phyloP scores from a whole-genome alignment of 2,797 vertebrate species.

The Lepilemur septentrionalis region DNA sequence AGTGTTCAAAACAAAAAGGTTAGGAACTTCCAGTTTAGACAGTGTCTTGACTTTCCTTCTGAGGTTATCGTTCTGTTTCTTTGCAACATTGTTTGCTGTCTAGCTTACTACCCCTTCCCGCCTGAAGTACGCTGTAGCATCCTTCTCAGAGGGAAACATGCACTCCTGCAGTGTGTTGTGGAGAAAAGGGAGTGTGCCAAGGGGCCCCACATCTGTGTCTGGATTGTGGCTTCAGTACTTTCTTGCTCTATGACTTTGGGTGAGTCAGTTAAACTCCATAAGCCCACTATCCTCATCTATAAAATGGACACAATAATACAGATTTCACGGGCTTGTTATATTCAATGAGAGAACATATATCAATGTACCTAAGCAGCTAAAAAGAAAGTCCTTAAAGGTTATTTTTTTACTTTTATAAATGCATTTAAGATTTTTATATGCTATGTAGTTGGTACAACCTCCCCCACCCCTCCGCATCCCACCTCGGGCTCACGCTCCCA shows the following conservation, averaged over 20 bases:
- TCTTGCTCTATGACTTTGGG: background rate
- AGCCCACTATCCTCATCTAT: background rate
- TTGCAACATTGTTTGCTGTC: background rate
- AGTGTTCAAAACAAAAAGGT: background rate
- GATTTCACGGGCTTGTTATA: background rate
- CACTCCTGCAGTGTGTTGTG: background rate
- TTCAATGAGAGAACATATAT: background rate
- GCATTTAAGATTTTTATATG: background rate
- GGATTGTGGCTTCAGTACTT: background rate
- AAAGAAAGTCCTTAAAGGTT: background rate
- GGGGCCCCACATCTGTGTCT: background rate
- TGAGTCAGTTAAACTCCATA: background rate
- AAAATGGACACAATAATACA: background rate
- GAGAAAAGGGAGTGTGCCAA: background rate
- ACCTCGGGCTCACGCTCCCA: background rate
- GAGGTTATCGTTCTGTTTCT: background rate
- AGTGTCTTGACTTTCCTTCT: background rate
- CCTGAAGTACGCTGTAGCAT: too few relatives aligned
- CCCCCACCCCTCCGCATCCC: too few relatives aligned
- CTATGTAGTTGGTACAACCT: background rate
- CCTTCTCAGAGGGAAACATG: background rate
- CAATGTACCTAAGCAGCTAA: background rate
- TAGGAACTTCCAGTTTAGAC: background rate
- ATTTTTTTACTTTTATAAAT: background rate
- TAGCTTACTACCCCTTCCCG: background rate